These are phyloP conservation scores for Meandrusa payeni DNA, from an alignment of 2,888 invertebrate genomes.

Conservation along the genomic window DNA sequence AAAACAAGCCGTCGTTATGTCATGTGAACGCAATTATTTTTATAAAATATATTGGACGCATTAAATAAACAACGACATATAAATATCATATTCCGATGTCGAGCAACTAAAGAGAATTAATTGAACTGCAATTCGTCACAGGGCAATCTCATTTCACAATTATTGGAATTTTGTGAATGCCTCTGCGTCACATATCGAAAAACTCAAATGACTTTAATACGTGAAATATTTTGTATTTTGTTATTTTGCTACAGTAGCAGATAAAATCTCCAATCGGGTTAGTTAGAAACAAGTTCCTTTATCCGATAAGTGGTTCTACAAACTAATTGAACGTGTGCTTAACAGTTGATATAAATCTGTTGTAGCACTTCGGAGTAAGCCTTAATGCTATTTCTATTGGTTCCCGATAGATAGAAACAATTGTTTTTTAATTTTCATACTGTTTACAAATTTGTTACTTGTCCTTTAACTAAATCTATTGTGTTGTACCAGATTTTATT, in stretches of 20 bases:
- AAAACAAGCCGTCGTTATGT: neutral
- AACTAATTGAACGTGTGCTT: constrained; percentile 54
- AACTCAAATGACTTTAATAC: constrained; percentile 45
- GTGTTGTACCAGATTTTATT: too few relatives aligned
- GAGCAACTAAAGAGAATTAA: constrained; percentile 38
- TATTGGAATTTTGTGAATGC: constrained; percentile 49
- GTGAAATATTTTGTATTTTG: constrained; percentile 21
- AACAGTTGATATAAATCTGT: constrained; percentile 25
- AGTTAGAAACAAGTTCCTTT: constrained; percentile 28
- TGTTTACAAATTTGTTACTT: too few relatives aligned
- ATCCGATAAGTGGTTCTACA: constrained; percentile 54
- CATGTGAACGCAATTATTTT: neutral
- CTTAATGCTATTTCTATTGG: constrained; percentile 5
- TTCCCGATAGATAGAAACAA: too few relatives aligned
- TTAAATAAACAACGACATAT: constrained; percentile 17
- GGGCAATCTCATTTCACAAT: constrained; percentile 45
- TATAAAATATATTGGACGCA: constrained; percentile 1
- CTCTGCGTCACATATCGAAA: constrained; percentile 44
- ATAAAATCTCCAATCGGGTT: constrained; percentile 1
- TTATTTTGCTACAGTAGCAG: constrained; percentile 35
- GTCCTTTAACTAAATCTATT: too few relatives aligned
- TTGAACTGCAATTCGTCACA: constrained; percentile 51
- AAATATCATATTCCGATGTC: constrained; percentile 24
- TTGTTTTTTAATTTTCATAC: too few relatives aligned
- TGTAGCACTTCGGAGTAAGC: constrained; percentile 3